Percentiles rank a stretch among this genome's conserved stretches.
Conservation (phyloP, 2,113 vertebrate genomes). For the Python bivittatus region DNA sequence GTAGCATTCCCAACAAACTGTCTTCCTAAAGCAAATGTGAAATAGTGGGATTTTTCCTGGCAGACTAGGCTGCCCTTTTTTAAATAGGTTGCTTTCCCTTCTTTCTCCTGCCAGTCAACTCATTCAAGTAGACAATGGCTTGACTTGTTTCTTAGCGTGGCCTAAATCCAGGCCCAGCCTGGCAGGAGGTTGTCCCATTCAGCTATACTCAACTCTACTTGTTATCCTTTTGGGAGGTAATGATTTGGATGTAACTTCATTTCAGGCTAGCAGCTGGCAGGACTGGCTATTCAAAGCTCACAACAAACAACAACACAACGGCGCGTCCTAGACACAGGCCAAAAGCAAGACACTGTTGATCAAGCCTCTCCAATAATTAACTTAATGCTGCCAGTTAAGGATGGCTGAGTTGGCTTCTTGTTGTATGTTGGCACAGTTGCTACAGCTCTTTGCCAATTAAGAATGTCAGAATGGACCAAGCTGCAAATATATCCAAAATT, state of each 20-base stretch:
- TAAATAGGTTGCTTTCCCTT: background rate
- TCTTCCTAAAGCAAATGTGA: slow-evolving; percentile 18
- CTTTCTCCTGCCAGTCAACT: slow-evolving; percentile 32
- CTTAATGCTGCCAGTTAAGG: slow-evolving; percentile 66
- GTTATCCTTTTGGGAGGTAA: slow-evolving; percentile 78
- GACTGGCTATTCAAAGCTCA: slow-evolving; percentile 58
- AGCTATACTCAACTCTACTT: slow-evolving; percentile 71
- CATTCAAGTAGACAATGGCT: slow-evolving; percentile 50
- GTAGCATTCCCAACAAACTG: background rate
- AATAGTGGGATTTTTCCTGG: slow-evolving; percentile 30
- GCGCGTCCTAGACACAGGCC: slow-evolving; percentile 43
- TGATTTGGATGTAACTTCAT: slow-evolving; percentile 79
- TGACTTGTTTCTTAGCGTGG: slow-evolving; percentile 66
- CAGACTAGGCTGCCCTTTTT: slow-evolving; percentile 14
- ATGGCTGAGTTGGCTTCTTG: slow-evolving; percentile 56
- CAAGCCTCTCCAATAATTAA: slow-evolving; percentile 71
- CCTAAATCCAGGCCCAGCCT: slow-evolving; percentile 64
- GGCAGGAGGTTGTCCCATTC: slow-evolving; percentile 70
- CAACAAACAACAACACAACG: slow-evolving; percentile 61
- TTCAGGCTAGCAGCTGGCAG: slow-evolving; percentile 78
- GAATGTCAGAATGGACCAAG: slow-evolving; percentile 33
- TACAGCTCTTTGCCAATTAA: slow-evolving; percentile 46
- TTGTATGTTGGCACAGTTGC: slow-evolving; percentile 49
- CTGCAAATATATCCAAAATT: slow-evolving; percentile 32
- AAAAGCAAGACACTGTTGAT: slow-evolving; percentile 58